These are phyloP conservation scores for Andrena flavipes DNA, from an alignment of 2,888 invertebrate genomes.

Conservation along the genomic window DNA sequence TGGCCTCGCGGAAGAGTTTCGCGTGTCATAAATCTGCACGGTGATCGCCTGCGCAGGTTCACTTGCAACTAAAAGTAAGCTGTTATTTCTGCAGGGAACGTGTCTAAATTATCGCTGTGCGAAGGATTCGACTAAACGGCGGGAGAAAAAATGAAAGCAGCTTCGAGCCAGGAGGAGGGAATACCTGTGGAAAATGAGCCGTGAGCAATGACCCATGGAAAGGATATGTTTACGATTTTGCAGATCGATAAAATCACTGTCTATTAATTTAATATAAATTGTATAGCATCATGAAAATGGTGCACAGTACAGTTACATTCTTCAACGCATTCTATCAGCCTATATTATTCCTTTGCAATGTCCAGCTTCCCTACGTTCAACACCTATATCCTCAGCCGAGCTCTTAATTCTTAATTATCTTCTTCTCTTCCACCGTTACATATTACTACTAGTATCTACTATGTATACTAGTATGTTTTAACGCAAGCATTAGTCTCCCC, in stretches of 20 bases:
- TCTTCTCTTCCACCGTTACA: no score
- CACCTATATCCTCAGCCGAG: no score
- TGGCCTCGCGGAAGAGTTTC: conserved; percentile 27
- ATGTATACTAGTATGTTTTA: no score
- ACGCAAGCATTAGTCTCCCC: no score
- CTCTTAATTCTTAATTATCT: neutral
- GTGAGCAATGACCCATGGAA: conserved; percentile 38
- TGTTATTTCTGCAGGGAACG: neutral
- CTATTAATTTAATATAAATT: conserved; percentile 9
- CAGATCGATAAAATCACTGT: conserved; percentile 19
- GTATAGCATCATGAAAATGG: neutral
- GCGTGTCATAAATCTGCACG: conserved; percentile 30
- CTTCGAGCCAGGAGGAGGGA: conserved; percentile 13
- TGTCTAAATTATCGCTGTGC: neutral
- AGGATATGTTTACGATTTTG: conserved; percentile 17
- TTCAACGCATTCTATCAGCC: neutral
- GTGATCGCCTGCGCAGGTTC: conserved; percentile 1
- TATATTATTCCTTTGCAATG: neutral
- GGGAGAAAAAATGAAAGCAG: conserved; percentile 22
- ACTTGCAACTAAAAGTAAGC: neutral
- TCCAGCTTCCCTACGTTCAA: neutral
- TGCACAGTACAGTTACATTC: conserved; percentile 5
- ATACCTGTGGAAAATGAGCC: conserved; percentile 22
- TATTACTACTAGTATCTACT: no score
- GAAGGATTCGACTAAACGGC: neutral